Evolutionary conservation across 2,888 invertebrate genomes (phyloP), one percentile per base, ranked within the genome.

Genomic region (Hartigia nigra): DNA sequence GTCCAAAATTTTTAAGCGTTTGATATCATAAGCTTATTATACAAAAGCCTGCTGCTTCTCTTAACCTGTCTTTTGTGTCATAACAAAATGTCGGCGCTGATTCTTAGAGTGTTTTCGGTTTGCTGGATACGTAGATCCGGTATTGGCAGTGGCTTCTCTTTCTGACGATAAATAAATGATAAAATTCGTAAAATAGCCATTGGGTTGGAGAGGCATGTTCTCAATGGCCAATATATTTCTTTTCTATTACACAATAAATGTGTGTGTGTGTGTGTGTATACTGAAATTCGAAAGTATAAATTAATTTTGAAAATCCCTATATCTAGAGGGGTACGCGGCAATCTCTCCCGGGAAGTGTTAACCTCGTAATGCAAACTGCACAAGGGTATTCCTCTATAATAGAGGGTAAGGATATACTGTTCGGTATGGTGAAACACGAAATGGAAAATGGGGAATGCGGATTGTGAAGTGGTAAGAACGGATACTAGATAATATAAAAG

Each of bases 1-100:
- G 84, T 85, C 87, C 84, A 87, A 86, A 87, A 81, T 83, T 82
- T 79, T 81, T 23, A 55, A 55, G 55, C 82, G 78, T 86, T 84
- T 87, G 87, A 87, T 87, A 86, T 86, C 84, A 85, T 87, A 87
- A 87, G 87, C 87, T 85, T 86, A 83, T 87, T 88, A 87, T 88
- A 87, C 79, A 81, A 78, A 84, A 83, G 80, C 81, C 81, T 32
- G 23, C 31, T 31, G 3, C n/a, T 36, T 12, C 34, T 32, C 37
- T 75, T 23, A 34, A 12, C 31, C 75, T 34, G 12, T 23, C 85
- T 81, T 82, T 79, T 76, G 55, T 23, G 55, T 23, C 55, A 23
- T 55, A 14, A 55, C 23, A 55, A 55, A 55, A 55, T 55, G 55
- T 55, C 23, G 23, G 55, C 55, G 23, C 55, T 55, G 9, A 23